These are phyloP conservation scores for Mellivora capensis DNA, from an alignment of 2,113 vertebrate genomes.

Conservation along the genomic window DNA sequence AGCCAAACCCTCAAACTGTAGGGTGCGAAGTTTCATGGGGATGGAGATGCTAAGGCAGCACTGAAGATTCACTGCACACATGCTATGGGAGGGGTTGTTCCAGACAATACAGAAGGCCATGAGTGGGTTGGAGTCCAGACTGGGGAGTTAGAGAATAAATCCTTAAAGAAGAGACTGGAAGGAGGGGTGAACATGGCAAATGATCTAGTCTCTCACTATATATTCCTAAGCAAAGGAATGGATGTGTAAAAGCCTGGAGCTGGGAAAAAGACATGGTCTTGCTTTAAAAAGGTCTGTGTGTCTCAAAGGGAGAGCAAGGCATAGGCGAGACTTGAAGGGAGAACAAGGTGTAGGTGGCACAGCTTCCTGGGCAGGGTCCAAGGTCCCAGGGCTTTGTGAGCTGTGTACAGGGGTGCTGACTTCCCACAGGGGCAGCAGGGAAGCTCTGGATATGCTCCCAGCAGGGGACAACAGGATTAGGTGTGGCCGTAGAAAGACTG, in stretches of 20 bases:
- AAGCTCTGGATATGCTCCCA: background rate
- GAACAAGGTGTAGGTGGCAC: background rate
- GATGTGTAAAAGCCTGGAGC: background rate
- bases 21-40: background rate
- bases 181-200: background rate
- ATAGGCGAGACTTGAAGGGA: background rate
- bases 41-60: background rate
- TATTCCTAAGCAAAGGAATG: background rate
- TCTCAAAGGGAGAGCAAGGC: background rate
- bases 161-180: background rate
- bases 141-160: background rate
- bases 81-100: background rate
- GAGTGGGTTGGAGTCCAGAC: background rate
- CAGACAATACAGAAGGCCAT: background rate
- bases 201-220: background rate
- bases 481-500: background rate
- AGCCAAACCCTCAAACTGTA: background rate
- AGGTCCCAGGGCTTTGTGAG: background rate
- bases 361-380: background rate
- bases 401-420: background rate
- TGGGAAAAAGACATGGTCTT: background rate
- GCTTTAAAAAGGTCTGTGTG: background rate
- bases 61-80: fast-evolving
- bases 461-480: background rate
- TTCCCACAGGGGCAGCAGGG: background rate